These are phyloP conservation scores for Brachyptera putata DNA, from an alignment of 2,888 invertebrate species.

Conservation along the genomic window DNA sequence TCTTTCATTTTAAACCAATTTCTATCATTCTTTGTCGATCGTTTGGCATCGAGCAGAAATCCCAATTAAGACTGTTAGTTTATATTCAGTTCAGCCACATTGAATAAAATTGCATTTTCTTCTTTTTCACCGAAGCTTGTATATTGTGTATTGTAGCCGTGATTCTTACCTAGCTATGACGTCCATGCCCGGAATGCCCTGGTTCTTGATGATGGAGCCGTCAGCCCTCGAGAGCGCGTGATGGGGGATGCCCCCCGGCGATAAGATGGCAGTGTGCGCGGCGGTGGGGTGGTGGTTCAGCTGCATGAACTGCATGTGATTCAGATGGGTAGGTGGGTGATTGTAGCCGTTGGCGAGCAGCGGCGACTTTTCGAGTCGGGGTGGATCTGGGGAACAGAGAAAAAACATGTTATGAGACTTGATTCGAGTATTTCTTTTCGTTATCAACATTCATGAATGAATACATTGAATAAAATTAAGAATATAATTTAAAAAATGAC, in stretches of 20 bases:
- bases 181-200: conserved; percentile 83
- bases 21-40: too few relatives aligned
- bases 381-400: conserved; percentile 62
- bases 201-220: conserved; percentile 77
- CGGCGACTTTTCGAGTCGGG: conserved; percentile 87
- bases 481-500: too few relatives aligned
- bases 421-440: too few relatives aligned
- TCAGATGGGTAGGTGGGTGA: conserved; percentile 85
- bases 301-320: conserved; percentile 94
- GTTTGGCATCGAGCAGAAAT: too few relatives aligned
- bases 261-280: conserved; percentile 72
- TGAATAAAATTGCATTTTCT: too few relatives aligned
- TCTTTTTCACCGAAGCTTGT: too few relatives aligned
- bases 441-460: too few relatives aligned
- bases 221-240: conserved; percentile 75
- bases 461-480: too few relatives aligned
- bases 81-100: too few relatives aligned
- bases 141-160: too few relatives aligned
- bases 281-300: conserved; percentile 59
- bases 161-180: conserved; percentile 77
- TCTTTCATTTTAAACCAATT: too few relatives aligned
- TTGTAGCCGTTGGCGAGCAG: conserved; percentile 90
- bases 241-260: conserved; percentile 76
- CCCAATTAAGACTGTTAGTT: too few relatives aligned
- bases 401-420: not conserved